A percentile compares a stretch with the other conserved stretches of the same genome.
These are phyloP conservation scores for Naso thynnoides DNA, from an alignment of 2,797 vertebrate genomes.

Conservation along the genomic window DNA sequence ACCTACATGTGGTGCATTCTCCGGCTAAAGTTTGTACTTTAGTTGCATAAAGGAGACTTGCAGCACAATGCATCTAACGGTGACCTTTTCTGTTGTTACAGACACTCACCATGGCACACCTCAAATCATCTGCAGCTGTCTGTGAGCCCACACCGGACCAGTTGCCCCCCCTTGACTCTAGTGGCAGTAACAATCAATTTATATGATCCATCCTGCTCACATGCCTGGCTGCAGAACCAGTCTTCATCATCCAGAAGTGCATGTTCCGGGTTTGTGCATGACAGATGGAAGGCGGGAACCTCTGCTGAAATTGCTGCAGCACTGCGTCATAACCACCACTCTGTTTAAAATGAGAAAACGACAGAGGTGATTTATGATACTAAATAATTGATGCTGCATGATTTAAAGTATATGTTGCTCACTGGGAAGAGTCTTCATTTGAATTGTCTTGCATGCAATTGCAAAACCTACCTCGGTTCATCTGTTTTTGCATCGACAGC, in stretches of 20 bases:
- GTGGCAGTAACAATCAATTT: slow-evolving; percentile 68
- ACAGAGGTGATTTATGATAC: slow-evolving; percentile 39
- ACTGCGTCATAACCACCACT: slow-evolving; percentile 50
- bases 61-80: neutral
- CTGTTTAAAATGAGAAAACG: slow-evolving; percentile 39
- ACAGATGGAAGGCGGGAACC: slow-evolving; percentile 61
- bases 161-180: slow-evolving; percentile 42
- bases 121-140: slow-evolving; percentile 60
- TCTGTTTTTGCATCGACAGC: neutral
- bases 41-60: slow-evolving; percentile 5
- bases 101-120: slow-evolving; percentile 25
- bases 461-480: neutral
- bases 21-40: neutral
- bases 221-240: slow-evolving; percentile 59
- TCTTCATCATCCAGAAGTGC: slow-evolving; percentile 67
- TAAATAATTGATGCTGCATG: slow-evolving; percentile 38
- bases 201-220: slow-evolving; percentile 68
- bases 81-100: slow-evolving; percentile 24
- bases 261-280: slow-evolving; percentile 58
- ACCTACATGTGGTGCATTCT: neutral
- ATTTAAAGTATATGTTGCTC: slow-evolving; percentile 34
- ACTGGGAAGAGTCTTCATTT: slow-evolving; percentile 17
- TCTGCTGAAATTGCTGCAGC: slow-evolving; percentile 55
- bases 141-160: slow-evolving; percentile 33
- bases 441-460: neutral